Base-by-base conservation (phyloP, 2,113 vertebrate species). In the Trachemys scripta region DNA sequence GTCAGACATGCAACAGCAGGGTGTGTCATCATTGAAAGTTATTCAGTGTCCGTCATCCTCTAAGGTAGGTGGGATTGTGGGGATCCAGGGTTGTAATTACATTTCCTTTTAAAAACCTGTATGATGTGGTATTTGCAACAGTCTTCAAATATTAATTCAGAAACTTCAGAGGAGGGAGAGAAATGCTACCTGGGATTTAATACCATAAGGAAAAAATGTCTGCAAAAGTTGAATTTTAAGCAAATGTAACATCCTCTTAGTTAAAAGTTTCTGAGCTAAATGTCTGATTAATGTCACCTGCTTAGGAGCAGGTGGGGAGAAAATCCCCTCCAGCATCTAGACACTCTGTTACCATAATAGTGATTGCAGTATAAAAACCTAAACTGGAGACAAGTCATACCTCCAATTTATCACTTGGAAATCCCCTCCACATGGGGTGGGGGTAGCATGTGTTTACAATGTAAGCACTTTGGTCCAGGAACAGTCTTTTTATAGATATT, bases 401-500 rank as follows among this genome's bases (percentile, higher is more conserved):
- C 49, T 87, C 57, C 25, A 9, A 5, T 10, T 0, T 11, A 3
- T 56, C 27, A 14, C 38, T 5, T 2, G 13, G 80, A 81, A 83
- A 5, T 49, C 0, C 3, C 6, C 27, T 3, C 56, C 31, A n/a
- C 3, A 24, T 47, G 4, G 35, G 56, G 16, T 8, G 62, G 5
- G 78, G 22, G 17, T 16, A 65, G 47, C 25, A 11, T 19, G 12
- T 2, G 0, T 2, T 0, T 1, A 14, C 0, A 1, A 1, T 2
- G 0, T 3, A 25, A 69, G 29, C 8, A 38, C 54, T 53, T 20
- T 1, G 0, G 0, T 17, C 62, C 3, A 16, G 10, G 22, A 82
- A 75, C 62, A 22, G 1, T 5, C 25, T 11, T 31, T 25, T 49
- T 9, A 69, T 2, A 24, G 47, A 2, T 65, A 79, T 25, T 72